Evolutionary conservation across 2,797 vertebrate genomes (phyloP), one percentile per base, ranked within the genome.

Genomic region (Gymnocypris eckloni): DNA sequence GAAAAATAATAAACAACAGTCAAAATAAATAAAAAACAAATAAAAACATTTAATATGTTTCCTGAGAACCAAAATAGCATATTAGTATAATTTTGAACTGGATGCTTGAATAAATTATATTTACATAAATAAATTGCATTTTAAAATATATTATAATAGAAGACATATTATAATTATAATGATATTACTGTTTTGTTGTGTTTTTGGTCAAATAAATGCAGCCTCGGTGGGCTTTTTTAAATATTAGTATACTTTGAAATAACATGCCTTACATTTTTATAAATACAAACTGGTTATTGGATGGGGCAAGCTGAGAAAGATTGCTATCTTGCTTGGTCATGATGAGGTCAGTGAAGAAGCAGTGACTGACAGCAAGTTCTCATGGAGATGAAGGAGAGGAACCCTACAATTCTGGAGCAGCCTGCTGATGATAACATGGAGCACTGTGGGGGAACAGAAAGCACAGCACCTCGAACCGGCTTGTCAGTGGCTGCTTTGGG

Each of bases 401-500:
- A 77, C 54, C 25, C 12, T 81, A 1, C 28, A 16, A 76, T 77
- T 77, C 48, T 2, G 70, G 11, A 61, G 39, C 6, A 22, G 76
- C n/a, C 59, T 52, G 50, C 45, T 61, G 45, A 25, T 79, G 70
- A 80, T 59, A 75, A 64, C 25, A 54, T 11, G 52, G 67, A 61
- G 73, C 48, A 75, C 66, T 41, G 33, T 64, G 11, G 37, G 16
- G 75, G 56, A 39, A 43, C 4, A 2, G 54, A 81, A 78, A 52
- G 50, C 10, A 8, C 33, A 52, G 43, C 43, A 52, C 75, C 48
- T 79, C 20, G 52, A 81, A 76, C 71, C 39, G 45, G 37, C 28
- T 79, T 72, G 72, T 82, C 81, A 54, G 67, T 81, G 81, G 78
- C 50, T 72, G 69, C 69, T 84, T 73, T 78, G 67, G n/a, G 69